Evolutionary conservation across 1,140 invertebrate species (phyloP).

Genomic region (Branchinecta lindahli): DNA sequence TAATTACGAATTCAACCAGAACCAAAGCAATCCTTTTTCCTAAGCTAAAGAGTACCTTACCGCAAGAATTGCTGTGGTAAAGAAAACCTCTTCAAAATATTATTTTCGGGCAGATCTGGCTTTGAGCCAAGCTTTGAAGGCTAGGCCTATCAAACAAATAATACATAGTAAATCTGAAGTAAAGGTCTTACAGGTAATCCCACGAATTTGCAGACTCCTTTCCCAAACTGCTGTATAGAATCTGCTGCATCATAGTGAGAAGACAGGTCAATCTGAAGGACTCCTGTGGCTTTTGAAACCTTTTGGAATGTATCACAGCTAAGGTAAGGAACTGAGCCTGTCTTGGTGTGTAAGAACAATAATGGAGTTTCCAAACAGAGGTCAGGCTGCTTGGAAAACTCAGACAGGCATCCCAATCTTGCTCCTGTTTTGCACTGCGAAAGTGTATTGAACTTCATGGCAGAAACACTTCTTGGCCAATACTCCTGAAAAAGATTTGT

Average conservation of each 20-base stretch:
- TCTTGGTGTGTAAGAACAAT: not conserved
- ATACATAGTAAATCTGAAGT: not conserved
- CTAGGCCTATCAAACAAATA: no score
- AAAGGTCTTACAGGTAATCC: not conserved
- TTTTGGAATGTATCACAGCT: not conserved
- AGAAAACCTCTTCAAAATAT: no score
- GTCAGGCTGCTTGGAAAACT: not conserved
- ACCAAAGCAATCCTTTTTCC: no score
- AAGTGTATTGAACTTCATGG: not conserved
- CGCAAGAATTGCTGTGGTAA: no score
- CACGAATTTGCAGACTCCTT: not conserved
- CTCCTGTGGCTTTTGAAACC: not conserved
- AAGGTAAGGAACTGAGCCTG: not conserved
- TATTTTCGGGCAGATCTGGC: no score
- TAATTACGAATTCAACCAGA: no score
- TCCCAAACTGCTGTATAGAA: not conserved
- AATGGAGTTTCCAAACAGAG: not conserved
- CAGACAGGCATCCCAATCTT: not conserved
- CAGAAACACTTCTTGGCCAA: not conserved
- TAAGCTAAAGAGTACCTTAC: no score
- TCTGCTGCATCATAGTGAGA: not conserved
- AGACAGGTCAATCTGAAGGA: not conserved
- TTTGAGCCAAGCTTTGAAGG: no score
- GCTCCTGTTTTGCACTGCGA: not conserved
- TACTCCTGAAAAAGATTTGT: no score